Base-by-base conservation (phyloP, 1,140 invertebrate species). In the Drosophila biarmipes region DNA sequence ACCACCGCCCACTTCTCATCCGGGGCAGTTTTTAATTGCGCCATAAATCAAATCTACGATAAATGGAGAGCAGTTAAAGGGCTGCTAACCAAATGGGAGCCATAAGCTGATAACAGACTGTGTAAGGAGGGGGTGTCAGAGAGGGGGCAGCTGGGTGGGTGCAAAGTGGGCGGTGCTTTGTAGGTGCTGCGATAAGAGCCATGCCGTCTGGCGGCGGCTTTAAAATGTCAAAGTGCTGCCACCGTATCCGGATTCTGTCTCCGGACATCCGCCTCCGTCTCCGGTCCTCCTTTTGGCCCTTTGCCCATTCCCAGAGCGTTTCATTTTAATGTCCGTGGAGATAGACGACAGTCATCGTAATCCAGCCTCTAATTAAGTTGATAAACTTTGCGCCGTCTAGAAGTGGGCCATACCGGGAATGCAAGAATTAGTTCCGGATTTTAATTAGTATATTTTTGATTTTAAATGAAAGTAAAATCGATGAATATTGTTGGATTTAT, bases 291-390 rank as follows among this genome's bases (percentile, higher is more conserved):
- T 27, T 63, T 11, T 48, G 55, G 58, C 51, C 37, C 69, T 59
- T 69, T 64, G 49, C 57, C 56, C 17, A 63, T 59, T 48, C 63
- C 21, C 31, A 42, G 10, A 35, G 56, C 84, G 55, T 79, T 89
- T 79, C 77, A 79, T 71, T 89, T 84, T 77, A 87, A 87, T 85
- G 72, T 48, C 57, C 35, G 37, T 49, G 73, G 66, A 76, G 64
- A 77, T 67, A 73, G 71, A 53, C 61, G 46, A 48, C 69, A 73
- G 64, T 80, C 59, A 78, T 74, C 55, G 84, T 87, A 89, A 87
- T 87, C 84, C 89, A 87, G 84, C 84, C 85, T 89, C 84, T 87
- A 87, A 87, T 87, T 89, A 87, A 87, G 84, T 87, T 87, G 79
- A 84, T 84, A 87, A 89, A 87, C 71, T 89, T 75, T 68, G 72